These are phyloP conservation scores for Otus sunia DNA, from an alignment of 2,113 vertebrate species.

Conservation along the genomic window DNA sequence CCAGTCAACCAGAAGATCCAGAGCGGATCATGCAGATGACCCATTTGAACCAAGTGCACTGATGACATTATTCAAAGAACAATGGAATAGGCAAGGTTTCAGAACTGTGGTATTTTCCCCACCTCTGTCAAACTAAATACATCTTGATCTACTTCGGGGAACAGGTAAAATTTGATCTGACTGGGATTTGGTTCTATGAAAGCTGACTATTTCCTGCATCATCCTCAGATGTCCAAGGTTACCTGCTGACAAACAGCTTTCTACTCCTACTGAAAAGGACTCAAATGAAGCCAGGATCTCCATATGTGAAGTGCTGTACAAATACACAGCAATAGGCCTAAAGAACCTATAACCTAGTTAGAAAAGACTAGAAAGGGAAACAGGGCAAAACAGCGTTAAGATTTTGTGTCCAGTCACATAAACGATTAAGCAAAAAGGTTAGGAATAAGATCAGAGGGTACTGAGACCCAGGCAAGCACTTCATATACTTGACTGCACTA, in stretches of 20 bases:
- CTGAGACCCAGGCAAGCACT: neutral
- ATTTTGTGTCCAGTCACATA: neutral
- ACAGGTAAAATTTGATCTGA: neutral
- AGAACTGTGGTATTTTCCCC: neutral
- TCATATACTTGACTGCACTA: neutral
- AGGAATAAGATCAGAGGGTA: neutral
- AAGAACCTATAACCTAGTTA: neutral
- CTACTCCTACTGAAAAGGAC: neutral
- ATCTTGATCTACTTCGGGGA: neutral
- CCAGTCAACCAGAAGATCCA: neutral
- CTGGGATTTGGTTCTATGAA: neutral
- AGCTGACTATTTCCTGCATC: neutral
- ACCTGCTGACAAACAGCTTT: neutral
- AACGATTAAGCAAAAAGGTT: neutral
- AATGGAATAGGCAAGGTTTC: neutral
- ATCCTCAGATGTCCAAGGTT: neutral
- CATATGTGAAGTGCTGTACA: neutral
- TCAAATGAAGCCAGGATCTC: neutral
- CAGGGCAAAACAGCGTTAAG: neutral
- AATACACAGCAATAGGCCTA: neutral
- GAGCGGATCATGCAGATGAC: neutral
- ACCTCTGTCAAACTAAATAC: neutral
- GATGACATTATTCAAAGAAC: neutral
- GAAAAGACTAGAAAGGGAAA: neutral
- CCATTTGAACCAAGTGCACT: neutral